Percentiles rank a stretch among this genome's conserved stretches.
Conservation (phyloP, 2,113 vertebrate genomes). For the Climacteris rufus region DNA sequence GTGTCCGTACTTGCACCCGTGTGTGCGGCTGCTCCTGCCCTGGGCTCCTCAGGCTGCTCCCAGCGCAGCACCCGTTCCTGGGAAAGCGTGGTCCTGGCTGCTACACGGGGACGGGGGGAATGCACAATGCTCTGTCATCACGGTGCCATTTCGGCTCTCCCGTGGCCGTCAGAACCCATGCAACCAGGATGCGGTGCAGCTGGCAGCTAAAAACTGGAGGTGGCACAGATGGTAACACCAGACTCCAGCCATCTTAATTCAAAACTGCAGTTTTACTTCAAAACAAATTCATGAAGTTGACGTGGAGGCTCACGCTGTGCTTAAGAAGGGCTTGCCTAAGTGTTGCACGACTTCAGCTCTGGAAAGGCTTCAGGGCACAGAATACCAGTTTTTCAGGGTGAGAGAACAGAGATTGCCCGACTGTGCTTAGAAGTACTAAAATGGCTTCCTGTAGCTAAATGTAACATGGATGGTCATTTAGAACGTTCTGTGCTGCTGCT, state of each 20-base stretch:
- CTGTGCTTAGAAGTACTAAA: background rate
- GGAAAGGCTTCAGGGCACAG: background rate
- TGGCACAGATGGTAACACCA: background rate
- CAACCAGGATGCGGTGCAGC: background rate
- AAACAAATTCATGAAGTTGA: background rate
- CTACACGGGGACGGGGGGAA: too few relatives aligned
- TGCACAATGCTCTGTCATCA: rapidly evolving
- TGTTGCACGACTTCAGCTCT: background rate
- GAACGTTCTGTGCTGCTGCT: background rate
- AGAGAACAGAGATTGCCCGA: background rate
- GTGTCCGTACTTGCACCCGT: background rate
- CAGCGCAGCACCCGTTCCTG: background rate
- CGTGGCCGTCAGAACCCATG: background rate
- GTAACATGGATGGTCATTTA: background rate
- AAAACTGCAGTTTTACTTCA: background rate
- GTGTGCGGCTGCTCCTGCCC: background rate
- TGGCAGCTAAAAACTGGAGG: background rate
- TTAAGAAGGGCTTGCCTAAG: background rate
- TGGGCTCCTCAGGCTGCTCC: background rate
- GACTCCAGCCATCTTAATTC: background rate
- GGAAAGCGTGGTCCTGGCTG: background rate
- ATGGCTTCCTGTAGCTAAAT: slow-evolving; percentile 8
- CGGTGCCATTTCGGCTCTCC: rapidly evolving
- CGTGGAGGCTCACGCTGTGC: background rate
- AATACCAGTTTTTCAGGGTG: slow-evolving; percentile 2